Base-by-base conservation (phyloP, 2,888 invertebrate genomes). In the Anodontia alba region DNA sequence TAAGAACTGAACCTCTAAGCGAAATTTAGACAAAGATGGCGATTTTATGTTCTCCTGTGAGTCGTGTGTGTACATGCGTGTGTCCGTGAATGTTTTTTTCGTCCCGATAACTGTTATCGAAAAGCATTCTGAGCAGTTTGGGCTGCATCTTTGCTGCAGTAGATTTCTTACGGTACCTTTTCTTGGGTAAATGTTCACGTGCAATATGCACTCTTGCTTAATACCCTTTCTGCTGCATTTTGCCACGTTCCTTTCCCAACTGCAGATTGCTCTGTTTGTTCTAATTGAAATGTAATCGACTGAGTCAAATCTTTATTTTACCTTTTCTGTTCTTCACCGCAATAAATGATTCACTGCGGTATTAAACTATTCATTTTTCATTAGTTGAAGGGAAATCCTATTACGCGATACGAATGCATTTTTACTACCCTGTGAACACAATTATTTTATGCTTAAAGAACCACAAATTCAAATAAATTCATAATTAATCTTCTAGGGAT, bases 261-360 rank as follows among this genome's bases (percentile, higher is more conserved):
- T 33, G 62, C 62, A 62, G 62, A 62, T n/a, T 62, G 62, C 62
- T 62, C 62, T 10, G 33, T 62, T 31, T 33, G 62, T 62, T 31
- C 10, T 31, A 15, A 77, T 77, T 77, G 67, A 77, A 77, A 73
- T 67, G 29, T 72, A 77, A 77, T 72, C 72, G 73, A 23, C n/a
- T 23, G 42, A 33, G 31, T 31, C 72, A 67, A 77, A 77, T 77
- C 66, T 67, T 73, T 26, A 51, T 71, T 76, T 66, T 62, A 36
- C n/a, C 12, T 38, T 38, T 71, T 71, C 43, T 76, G 46, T 23
- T 54, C 54, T 26, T 62, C 62, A 33, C 62, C 62, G 33, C 62
- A 31, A 62, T 12, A 29, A 33, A 75, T 75, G 67, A 75, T 38
- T 68, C 75, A 51, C 23, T 75, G 67, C 36, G 42, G 68, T 57